Base-by-base conservation (phyloP, 1,140 invertebrate genomes). In the Drosophila cardini region DNA sequence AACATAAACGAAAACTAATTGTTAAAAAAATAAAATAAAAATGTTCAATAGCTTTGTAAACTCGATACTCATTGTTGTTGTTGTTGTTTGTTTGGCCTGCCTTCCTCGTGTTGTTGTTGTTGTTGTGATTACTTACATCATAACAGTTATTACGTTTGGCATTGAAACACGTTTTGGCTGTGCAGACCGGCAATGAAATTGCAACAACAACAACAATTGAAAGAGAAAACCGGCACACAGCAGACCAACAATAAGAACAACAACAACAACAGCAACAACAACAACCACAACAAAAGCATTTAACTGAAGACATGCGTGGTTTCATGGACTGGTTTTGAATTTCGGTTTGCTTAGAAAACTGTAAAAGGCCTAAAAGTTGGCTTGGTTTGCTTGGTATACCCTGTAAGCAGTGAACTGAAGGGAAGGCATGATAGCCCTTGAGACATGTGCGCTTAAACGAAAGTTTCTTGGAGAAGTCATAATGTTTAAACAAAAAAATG, bases 81-180 rank as follows among this genome's bases (percentile, higher is more conserved):
- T 38, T 62, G 38, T 65, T 32, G 42, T 60, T 38, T 26, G n/a
- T n/a, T n/a, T n/a, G n/a, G n/a, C n/a, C n/a, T n/a, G n/a, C n/a
- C n/a, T n/a, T n/a, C n/a, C n/a, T n/a, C n/a, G n/a, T 76, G 34
- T 38, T 62, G 38, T 26, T 50, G 34, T 64, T 69, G 38, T 45
- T 75, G 67, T 42, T 68, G 53, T 52, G 50, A 43, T 67, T 55
- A 90, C 84, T 89, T 89, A 89, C 85, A 89, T 89, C 85, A 89
- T 90, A 87, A 84, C 84, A 69, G 87, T 87, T 87, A 90, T 90
- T 90, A 89, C 89, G 84, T 90, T 90, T 90, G 87, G 80, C 87
- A 90, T 90, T 90, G 87, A 89, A 90, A 83, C 82, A 83, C 70
- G 82, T 80, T 86, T 71, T 71, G 58, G 50, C 48, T 87, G 63